These are phyloP conservation scores for Procavia capensis DNA, from an alignment of 2,113 vertebrate genomes.

Conservation along the genomic window DNA sequence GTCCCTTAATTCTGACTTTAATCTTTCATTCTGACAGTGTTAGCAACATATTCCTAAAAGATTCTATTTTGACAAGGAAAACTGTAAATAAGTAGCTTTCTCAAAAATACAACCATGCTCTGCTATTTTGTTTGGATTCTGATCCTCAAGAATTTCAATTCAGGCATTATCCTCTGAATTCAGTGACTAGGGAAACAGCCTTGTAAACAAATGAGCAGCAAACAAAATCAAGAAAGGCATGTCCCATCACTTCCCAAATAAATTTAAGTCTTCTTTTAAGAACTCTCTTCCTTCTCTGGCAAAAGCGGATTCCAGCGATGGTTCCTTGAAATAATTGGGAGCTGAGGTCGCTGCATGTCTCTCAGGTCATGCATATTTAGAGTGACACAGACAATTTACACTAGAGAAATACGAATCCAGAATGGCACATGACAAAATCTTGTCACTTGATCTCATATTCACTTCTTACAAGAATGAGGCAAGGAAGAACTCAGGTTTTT, in stretches of 20 bases:
- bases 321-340: not conserved
- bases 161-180: not conserved
- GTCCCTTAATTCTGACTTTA: not conserved
- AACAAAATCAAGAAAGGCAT: not conserved
- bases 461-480: not conserved
- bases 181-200: not conserved
- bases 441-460: not conserved
- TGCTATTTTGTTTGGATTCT: conserved; percentile 7
- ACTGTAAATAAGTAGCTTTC: conserved; percentile 6
- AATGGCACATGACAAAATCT: not conserved
- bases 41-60: conserved; percentile 11
- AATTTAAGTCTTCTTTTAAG: conserved; percentile 3
- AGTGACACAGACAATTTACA: not conserved
- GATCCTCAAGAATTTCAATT: conserved; percentile 19
- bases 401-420: not conserved
- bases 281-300: not conserved
- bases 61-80: not conserved
- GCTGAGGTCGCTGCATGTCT: not conserved
- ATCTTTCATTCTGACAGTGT: not conserved
- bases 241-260: not conserved
- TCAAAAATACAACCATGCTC: not conserved
- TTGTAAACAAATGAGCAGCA: not conserved
- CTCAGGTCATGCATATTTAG: not conserved
- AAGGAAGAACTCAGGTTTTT: not conserved
- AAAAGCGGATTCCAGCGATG: not conserved